Conservation (phyloP, 2,797 vertebrate genomes). For the Anolis apletophallus region DNA sequence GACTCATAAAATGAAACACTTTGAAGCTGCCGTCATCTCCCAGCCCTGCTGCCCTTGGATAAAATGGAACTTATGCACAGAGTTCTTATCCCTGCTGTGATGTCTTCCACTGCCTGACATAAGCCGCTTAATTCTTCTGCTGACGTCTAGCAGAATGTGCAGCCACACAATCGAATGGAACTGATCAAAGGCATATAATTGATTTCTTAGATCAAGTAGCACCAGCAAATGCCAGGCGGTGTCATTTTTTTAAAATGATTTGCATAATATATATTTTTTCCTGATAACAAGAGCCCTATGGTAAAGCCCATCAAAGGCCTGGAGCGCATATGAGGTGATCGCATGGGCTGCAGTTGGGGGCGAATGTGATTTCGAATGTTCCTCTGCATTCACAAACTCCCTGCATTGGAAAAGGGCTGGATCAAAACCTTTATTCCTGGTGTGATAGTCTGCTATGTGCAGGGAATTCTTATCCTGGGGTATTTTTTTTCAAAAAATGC, state of each 20-base stretch:
- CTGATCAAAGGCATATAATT: constrained; percentile 32
- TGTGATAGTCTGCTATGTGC: not conserved
- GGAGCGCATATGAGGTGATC: not conserved
- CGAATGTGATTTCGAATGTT: not conserved
- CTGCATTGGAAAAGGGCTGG: not conserved
- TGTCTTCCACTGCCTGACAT: constrained; percentile 1
- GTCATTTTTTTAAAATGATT: not conserved
- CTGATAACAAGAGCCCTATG: not conserved
- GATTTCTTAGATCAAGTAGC: constrained; percentile 27
- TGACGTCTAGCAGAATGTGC: not conserved
- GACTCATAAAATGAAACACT: not conserved
- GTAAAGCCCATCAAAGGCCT: not conserved
- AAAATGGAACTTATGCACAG: not conserved
- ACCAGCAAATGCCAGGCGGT: constrained; percentile 8
- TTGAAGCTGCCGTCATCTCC: not conserved
- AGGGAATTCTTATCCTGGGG: not conserved
- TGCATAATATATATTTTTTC: constrained; percentile 17
- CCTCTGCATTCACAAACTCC: not conserved
- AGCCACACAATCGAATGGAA: constrained; percentile 3
- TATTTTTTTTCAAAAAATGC: not conserved
- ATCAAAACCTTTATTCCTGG: not conserved
- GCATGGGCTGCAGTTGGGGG: not conserved
- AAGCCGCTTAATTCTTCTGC: not conserved
- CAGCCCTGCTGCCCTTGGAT: not conserved
- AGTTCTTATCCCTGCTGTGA: no score